Evolutionary conservation across 2,888 invertebrate genomes (phyloP).

Genomic region (Alloplasta piceator): DNA sequence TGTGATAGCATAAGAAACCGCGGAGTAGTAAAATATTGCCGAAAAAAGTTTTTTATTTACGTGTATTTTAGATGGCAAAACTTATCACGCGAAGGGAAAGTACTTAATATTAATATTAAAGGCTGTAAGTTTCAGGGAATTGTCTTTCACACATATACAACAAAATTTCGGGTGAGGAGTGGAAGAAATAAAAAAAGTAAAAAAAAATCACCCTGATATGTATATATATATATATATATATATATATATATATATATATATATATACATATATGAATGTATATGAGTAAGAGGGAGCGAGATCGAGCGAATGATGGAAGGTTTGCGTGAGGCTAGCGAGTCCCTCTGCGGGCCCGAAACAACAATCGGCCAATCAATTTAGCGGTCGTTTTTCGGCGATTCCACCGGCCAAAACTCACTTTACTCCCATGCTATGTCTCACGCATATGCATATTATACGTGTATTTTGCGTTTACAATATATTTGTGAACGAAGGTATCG

Average conservation of each 20-base stretch:
- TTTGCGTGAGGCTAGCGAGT: slow-evolving; percentile 39
- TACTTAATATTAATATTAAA: too few relatives aligned
- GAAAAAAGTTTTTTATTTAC: too few relatives aligned
- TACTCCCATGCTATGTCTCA: slow-evolving; percentile 26
- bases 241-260: not conserved
- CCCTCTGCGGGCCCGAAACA: slow-evolving; percentile 58
- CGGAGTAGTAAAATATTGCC: too few relatives aligned
- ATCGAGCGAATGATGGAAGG: slow-evolving; percentile 27
- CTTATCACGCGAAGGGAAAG: too few relatives aligned
- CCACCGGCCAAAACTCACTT: slow-evolving; percentile 58
- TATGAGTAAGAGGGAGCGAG: slow-evolving; percentile 17
- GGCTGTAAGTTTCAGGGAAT: too few relatives aligned
- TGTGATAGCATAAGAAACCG: too few relatives aligned
- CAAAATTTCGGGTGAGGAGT: too few relatives aligned
- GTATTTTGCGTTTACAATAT: not conserved
- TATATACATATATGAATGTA: not conserved
- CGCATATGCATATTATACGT: slow-evolving; percentile 15
- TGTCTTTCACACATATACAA: too few relatives aligned
- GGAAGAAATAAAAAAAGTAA: too few relatives aligned
- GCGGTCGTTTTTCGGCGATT: slow-evolving; percentile 63
- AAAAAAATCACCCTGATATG: too few relatives aligned
- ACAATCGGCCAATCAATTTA: slow-evolving; percentile 75
- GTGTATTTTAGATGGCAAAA: too few relatives aligned
- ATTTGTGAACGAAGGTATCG: slow-evolving; percentile 31
- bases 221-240: not conserved